Evolutionary conservation across 2,888 invertebrate species (phyloP).

Genomic region (Drosophila testacea): DNA sequence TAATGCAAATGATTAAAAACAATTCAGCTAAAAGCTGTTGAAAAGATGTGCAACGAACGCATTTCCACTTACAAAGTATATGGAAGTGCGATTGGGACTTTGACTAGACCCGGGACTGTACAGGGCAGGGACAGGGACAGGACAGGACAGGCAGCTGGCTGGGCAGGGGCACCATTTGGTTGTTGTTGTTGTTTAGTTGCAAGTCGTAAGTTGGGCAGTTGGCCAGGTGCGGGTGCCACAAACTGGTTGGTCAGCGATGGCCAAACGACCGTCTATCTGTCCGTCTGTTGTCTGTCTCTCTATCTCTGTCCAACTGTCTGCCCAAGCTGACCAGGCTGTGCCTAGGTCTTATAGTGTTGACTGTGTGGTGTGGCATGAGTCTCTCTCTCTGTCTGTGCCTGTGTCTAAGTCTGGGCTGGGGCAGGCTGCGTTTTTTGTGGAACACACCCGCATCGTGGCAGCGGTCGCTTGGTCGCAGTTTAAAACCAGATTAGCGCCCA

Average conservation of each 20-base stretch:
- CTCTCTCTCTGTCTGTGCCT: neutral
- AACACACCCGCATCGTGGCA: conserved; percentile 81
- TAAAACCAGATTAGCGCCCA: conserved; percentile 83
- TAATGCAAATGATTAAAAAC: neutral
- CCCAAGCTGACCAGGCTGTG: conserved; percentile 34
- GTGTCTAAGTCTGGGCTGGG: neutral
- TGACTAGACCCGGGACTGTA: neutral
- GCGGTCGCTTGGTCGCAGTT: conserved; percentile 63
- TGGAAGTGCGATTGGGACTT: conserved; percentile 7
- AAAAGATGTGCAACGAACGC: conserved; percentile 21
- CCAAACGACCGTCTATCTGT: conserved; percentile 51
- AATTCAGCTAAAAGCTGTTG: neutral
- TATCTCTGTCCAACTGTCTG: conserved; percentile 17
- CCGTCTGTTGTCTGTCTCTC: conserved; percentile 4
- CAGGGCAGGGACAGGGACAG: conserved; percentile 18
- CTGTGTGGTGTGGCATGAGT: conserved; percentile 20
- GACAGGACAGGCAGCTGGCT: conserved; percentile 50
- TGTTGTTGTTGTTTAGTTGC: conserved; percentile 18
- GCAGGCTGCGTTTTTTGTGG: conserved; percentile 21
- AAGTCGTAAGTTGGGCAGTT: conserved; percentile 79
- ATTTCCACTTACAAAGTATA: conserved; percentile 19
- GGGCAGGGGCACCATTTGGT: conserved; percentile 44
- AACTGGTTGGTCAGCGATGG: conserved; percentile 76
- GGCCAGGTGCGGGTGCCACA: conserved; percentile 83
- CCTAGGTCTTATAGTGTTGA: conserved; percentile 35